Base-by-base conservation (phyloP, 2,888 invertebrate species). In the Neria commutata region DNA sequence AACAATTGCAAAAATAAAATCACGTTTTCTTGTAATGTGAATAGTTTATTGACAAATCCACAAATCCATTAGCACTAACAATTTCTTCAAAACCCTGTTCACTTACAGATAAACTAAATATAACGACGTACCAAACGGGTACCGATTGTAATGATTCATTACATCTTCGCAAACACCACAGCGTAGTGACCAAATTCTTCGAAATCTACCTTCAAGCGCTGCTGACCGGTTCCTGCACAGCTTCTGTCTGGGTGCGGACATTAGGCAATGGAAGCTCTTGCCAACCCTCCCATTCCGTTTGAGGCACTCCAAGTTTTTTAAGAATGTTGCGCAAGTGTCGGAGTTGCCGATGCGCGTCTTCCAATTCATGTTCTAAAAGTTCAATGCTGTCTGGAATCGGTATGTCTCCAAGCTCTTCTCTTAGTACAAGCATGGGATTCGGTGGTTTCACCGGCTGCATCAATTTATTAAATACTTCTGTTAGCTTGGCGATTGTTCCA, bases 401-500 rank as follows among this genome's bases (percentile, higher is more conserved):
- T 25, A 45, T 55, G 17, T 58, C 67, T 1, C 68, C 68, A 1
- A 68, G 58, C 40, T 68, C 62, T 25, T 65, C 58, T 0, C 66
- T 61, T 51, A 68, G 59, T n/a, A 66, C 67, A 48, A 66, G 62
- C 45, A 68, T 54, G 10, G 68, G 66, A 37, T 68, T 37, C 65
- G 2, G 63, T 16, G 67, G 68, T 42, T 60, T 68, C 2, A 61
- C 60, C 16, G 51, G 58, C 10, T 59, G 49, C 33, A 62, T 55
- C 6, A 69, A 42, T 34, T 67, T 66, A 23, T 63, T 51, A 3
- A 67, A 62, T 25, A 65, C 61, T 0, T 55, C 62, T 1, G 56
- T 58, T 3, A 69, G 56, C 21, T 61, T 61, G 5, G 57, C 51
- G 8, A 62, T 58, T 23, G 67, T 60, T 6, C 62, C 62, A 48